Conservation (phyloP, 2,113 vertebrate species). For the Corynorhinus townsendii region DNA sequence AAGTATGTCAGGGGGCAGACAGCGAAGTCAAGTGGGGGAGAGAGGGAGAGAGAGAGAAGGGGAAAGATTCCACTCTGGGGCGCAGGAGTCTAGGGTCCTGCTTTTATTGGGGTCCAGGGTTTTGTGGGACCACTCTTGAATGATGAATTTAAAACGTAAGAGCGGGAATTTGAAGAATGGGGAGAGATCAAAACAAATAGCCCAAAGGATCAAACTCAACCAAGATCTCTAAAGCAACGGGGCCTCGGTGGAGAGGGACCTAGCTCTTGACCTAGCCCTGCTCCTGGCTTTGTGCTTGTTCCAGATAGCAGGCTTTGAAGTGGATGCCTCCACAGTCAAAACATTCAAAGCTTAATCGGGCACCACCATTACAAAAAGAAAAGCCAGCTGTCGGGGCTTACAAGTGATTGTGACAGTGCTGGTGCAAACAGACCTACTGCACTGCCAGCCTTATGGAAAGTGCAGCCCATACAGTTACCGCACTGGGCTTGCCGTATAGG, state of each 20-base stretch:
- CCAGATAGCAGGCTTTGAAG: background rate
- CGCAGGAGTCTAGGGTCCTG: background rate
- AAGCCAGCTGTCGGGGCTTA: too few species aligned
- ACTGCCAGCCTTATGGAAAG: background rate
- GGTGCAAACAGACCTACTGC: background rate
- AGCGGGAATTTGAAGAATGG: background rate
- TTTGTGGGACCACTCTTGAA: background rate
- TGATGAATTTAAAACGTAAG: background rate
- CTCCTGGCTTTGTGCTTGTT: too few species aligned
- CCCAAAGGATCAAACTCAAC: background rate
- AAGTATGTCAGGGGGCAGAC: too few species aligned
- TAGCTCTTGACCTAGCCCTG: background rate
- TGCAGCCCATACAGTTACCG: background rate
- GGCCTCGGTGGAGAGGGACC: background rate
- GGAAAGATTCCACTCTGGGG: too few species aligned
- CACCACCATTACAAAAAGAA: background rate
- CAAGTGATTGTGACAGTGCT: background rate
- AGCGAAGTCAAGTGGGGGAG: rapidly evolving
- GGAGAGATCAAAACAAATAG: background rate
- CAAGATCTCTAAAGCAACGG: background rate
- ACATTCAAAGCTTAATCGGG: background rate
- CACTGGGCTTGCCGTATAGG: background rate
- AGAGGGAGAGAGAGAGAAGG: background rate
- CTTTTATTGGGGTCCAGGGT: background rate
- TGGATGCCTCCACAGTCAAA: background rate